A percentile compares a stretch with the other conserved stretches of the same genome.
These are phyloP conservation scores for Dendrolimus pini DNA, from an alignment of 2,888 invertebrate species.

Conservation along the genomic window DNA sequence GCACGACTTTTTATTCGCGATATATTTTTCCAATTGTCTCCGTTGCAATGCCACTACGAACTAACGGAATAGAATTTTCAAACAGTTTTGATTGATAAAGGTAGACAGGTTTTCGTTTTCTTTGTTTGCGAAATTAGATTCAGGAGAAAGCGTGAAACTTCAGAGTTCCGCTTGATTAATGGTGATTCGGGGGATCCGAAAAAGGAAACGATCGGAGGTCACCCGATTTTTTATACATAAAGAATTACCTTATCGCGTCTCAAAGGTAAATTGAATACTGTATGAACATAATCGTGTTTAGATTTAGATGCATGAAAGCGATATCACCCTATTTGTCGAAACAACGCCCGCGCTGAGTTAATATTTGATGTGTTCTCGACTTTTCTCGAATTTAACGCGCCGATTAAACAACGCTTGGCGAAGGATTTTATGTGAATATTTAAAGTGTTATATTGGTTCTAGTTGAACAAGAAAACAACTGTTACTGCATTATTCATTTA, in stretches of 20 bases:
- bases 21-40: conserved; percentile 74
- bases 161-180: conserved; percentile 70
- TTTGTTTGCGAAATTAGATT: conserved; percentile 74
- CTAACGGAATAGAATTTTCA: conserved; percentile 73
- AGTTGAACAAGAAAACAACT: conserved; percentile 51
- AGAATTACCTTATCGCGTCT: conserved; percentile 39
- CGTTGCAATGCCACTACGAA: conserved; percentile 57
- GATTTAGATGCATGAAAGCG: conserved; percentile 60
- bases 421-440: conserved; percentile 73
- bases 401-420: conserved; percentile 69
- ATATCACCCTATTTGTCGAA: conserved; percentile 69
- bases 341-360: conserved; percentile 61
- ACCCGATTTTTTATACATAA: conserved; percentile 41
- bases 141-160: conserved; percentile 64
- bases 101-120: conserved; percentile 73
- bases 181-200: conserved; percentile 51
- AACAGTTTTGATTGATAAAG: conserved; percentile 76
- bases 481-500: conserved; percentile 34
- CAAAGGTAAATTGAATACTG: conserved; percentile 25
- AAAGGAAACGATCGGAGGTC: conserved; percentile 54
- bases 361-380: conserved; percentile 74
- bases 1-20: conserved; percentile 73
- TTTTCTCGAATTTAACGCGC: conserved; percentile 73
- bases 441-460: conserved; percentile 72
- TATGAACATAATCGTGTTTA: conserved; percentile 43